These are phyloP conservation scores for Proterorhinus semilunaris DNA, from an alignment of 2,113 vertebrate species.

Conservation along the genomic window DNA sequence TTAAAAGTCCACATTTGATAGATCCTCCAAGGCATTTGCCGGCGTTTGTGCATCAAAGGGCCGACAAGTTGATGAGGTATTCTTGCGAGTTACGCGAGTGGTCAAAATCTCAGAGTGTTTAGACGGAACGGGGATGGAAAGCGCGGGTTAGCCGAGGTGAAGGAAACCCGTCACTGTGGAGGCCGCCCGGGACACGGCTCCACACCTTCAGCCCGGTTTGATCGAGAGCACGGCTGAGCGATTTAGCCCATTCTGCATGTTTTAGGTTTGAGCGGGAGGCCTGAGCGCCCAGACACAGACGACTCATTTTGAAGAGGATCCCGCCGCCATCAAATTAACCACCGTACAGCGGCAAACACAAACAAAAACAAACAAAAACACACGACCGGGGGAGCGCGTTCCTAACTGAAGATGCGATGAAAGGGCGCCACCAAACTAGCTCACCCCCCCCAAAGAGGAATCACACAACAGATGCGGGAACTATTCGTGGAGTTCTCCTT, in stretches of 20 bases:
- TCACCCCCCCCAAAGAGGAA: slow-evolving; percentile 26
- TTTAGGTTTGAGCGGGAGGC: too few species aligned
- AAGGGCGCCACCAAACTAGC: slow-evolving; percentile 31
- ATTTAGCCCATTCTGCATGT: too few species aligned
- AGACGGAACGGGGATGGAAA: neutral
- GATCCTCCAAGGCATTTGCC: slow-evolving; percentile 16
- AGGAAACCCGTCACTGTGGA: neutral
- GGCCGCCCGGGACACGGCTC: too few species aligned
- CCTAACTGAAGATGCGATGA: slow-evolving; percentile 19
- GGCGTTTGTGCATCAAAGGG: neutral
- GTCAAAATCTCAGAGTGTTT: slow-evolving; percentile 20
- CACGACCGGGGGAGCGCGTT: slow-evolving; percentile 29
- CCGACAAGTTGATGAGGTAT: slow-evolving; percentile 3
- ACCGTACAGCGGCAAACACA: slow-evolving; percentile 13
- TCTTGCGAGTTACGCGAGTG: slow-evolving; percentile 4
- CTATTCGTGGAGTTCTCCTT: slow-evolving; percentile 14
- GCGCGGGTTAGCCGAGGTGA: slow-evolving; percentile 14
- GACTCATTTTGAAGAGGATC: slow-evolving; percentile 1
- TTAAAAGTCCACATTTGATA: slow-evolving; percentile 18
- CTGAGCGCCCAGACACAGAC: too few species aligned
- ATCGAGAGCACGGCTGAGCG: too few species aligned
- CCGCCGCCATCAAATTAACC: slow-evolving; percentile 23
- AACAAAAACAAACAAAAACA: slow-evolving; percentile 39
- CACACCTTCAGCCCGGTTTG: too few species aligned
- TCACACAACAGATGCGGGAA: slow-evolving; percentile 13